phyloP scores from a whole-genome alignment of 2,888 invertebrate genomes.

The Drosophila histrio region DNA sequence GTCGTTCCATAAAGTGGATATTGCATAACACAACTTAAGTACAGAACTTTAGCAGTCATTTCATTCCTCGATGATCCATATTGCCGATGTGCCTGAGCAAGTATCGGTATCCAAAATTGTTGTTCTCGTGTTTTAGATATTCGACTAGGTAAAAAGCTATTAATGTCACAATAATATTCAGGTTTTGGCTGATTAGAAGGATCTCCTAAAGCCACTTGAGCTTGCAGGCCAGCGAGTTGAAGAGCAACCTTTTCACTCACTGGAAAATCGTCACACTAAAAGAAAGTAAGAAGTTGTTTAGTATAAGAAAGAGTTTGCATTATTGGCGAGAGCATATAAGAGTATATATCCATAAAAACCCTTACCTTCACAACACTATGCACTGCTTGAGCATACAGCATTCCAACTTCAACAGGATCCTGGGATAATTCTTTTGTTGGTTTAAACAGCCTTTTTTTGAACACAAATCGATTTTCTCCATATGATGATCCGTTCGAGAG shows the following conservation, averaged over 20 bases:
- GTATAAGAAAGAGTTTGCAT: too few species aligned
- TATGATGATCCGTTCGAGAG: constrained; percentile 90
- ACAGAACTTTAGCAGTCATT: constrained; percentile 95
- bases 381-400: constrained; percentile 97
- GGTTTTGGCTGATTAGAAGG: constrained; percentile 89
- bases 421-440: constrained; percentile 95
- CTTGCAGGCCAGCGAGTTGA: constrained; percentile 96
- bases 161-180: constrained; percentile 95
- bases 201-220: constrained; percentile 96
- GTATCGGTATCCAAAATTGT: constrained; percentile 94
- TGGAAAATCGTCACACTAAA: constrained; percentile 95
- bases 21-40: constrained; percentile 97
- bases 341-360: neutral
- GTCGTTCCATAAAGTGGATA: constrained; percentile 96
- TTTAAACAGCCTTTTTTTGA: constrained; percentile 95
- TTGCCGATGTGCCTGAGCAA: constrained; percentile 94
- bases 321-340: too few species aligned
- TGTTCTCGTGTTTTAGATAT: constrained; percentile 91
- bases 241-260: constrained; percentile 97
- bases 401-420: constrained; percentile 97
- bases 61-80: constrained; percentile 97
- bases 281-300: constrained; percentile 8
- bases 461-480: constrained; percentile 95
- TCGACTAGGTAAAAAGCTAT: constrained; percentile 93
- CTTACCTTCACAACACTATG: constrained; percentile 96